These are phyloP conservation scores for Andrena chrysosceles DNA, from an alignment of 2,888 invertebrate genomes.

Conservation along the genomic window DNA sequence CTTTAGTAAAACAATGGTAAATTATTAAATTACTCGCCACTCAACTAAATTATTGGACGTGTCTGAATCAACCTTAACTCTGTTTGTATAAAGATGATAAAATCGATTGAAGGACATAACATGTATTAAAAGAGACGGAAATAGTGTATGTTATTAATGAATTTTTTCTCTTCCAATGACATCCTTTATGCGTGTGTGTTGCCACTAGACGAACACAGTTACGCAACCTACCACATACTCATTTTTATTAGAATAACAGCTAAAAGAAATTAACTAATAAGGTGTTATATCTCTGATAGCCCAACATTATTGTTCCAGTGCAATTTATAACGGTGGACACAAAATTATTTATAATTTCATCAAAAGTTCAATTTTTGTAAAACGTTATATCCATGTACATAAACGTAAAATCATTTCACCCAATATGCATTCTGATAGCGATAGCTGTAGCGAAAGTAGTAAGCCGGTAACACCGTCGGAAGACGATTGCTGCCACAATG, in stretches of 20 bases:
- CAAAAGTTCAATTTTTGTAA: too few relatives aligned
- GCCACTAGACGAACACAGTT: not conserved
- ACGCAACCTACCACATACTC: too few relatives aligned
- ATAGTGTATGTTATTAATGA: too few relatives aligned
- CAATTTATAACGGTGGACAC: not conserved
- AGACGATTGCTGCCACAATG: conserved; percentile 81
- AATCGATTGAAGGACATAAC: not conserved
- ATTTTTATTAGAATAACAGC: not conserved
- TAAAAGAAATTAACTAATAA: not conserved
- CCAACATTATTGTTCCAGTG: not conserved
- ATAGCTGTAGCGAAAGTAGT: conserved; percentile 44
- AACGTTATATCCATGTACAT: not conserved
- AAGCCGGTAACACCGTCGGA: conserved; percentile 76
- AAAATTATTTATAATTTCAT: too few relatives aligned
- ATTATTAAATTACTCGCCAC: too few relatives aligned
- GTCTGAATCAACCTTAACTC: too few relatives aligned
- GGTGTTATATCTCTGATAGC: not conserved
- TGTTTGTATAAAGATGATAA: not conserved
- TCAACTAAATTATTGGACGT: too few relatives aligned
- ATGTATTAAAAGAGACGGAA: not conserved
- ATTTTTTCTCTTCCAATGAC: not conserved
- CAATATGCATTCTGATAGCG: conserved; percentile 38
- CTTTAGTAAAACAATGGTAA: too few relatives aligned
- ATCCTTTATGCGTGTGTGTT: not conserved
- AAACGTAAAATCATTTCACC: not conserved